Evolutionary conservation across 2,797 vertebrate genomes (phyloP).

Genomic region (Characodon lateralis): DNA sequence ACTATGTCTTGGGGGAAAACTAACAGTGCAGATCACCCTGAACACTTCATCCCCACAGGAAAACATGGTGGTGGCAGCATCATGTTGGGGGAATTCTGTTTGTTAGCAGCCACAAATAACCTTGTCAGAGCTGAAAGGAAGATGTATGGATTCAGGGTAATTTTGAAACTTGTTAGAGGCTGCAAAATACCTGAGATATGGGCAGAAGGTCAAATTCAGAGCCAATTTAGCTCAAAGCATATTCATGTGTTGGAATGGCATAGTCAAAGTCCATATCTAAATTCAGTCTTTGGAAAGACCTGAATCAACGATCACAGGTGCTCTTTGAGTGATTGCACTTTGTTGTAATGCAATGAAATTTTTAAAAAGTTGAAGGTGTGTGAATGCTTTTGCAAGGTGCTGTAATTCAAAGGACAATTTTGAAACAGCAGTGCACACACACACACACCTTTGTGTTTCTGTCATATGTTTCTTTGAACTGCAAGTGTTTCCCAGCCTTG

Average conservation of each 20-base stretch:
- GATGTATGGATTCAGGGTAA: background rate
- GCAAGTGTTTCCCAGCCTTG: slow-evolving; percentile 87
- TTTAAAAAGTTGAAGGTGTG: background rate
- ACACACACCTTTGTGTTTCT: slow-evolving; percentile 84
- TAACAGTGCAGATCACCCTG: too few species aligned
- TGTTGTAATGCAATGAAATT: background rate
- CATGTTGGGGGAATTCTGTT: background rate
- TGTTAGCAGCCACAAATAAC: background rate
- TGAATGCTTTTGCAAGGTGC: background rate
- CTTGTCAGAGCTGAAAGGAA: background rate
- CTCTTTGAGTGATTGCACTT: background rate
- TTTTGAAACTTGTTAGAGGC: background rate
- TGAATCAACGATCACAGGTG: too few species aligned
- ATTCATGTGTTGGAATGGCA: too few species aligned
- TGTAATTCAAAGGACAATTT: background rate
- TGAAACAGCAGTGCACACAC: slow-evolving; percentile 62
- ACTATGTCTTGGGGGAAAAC: too few species aligned
- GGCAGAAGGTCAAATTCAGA: too few species aligned
- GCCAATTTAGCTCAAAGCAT: too few species aligned
- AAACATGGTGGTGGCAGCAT: too few species aligned
- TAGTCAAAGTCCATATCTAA: too few species aligned
- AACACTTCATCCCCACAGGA: too few species aligned
- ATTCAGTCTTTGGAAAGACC: too few species aligned
- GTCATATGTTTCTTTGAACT: slow-evolving; percentile 88
- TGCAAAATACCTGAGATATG: too few species aligned